Percentiles rank a stretch among this genome's conserved stretches.
phyloP scores from a whole-genome alignment of 2,888 invertebrate genomes.

The Spisula solida region DNA sequence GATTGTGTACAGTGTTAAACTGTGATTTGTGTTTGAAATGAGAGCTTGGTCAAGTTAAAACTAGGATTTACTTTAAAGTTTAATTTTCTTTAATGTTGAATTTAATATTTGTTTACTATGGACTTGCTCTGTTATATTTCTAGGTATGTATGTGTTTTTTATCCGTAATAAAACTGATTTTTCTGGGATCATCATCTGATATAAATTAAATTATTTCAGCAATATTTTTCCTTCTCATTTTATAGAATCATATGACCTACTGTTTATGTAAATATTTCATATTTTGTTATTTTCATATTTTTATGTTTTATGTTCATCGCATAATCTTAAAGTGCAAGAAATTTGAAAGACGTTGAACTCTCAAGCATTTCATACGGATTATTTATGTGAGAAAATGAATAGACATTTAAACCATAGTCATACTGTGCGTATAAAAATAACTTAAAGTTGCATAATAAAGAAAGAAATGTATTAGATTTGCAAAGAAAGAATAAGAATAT shows the following conservation, averaged over 20 bases:
- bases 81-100: too few species aligned
- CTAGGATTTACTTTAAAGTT: background rate
- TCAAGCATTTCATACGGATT: background rate
- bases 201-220: background rate
- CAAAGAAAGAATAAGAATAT: background rate
- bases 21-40: background rate
- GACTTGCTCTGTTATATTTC: background rate
- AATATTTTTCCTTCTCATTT: background rate
- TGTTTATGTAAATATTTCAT: background rate
- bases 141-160: background rate
- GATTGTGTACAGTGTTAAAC: background rate
- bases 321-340: background rate
- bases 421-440: background rate
- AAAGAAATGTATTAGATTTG: background rate
- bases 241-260: background rate
- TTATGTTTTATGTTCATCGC: background rate
- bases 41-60: background rate
- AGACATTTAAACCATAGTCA: background rate
- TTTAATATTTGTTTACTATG: background rate
- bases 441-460: background rate
- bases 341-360: background rate
- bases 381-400: background rate
- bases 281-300: background rate
- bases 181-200: background rate
- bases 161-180: background rate